Base-by-base conservation (phyloP, 2,888 invertebrate species). In the Pteria penguin region DNA sequence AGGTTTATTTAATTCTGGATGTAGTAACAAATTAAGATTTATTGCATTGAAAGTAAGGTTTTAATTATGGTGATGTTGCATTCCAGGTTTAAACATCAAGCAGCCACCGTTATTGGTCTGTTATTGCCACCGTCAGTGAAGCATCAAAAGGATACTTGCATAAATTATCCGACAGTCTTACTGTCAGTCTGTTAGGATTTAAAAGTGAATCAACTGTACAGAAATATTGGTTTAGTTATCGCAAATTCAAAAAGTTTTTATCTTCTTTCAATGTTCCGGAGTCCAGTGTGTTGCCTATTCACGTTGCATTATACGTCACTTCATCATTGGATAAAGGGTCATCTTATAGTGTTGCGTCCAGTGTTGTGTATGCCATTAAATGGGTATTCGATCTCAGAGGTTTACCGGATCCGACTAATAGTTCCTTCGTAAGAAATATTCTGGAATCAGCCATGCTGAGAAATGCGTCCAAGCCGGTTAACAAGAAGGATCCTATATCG, bases 121-220 rank as follows among this genome's bases (percentile, higher is more conserved):
- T n/a, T n/a, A n/a, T n/a, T n/a, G n/a, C n/a, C n/a, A n/a, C n/a
- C n/a, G n/a, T n/a, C n/a, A n/a, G n/a, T n/a, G n/a, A n/a, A n/a
- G n/a, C 14, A 36, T 36, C 45, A 36, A 36, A 5, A 14, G 14
- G 8, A 36, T 5, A 36, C 45, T 36, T 36, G 5, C 14, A 14
- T n/a, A 36, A 36, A 11, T 14, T 36, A 5, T 36, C 45, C 22
- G 24, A 22, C 5, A 57, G 57, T 57, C 4, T 57, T 4, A 22
- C 57, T 22, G 4, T 8, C n/a, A 14, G 57, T 14, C 57, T 57
- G 5, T 14, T 57, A 22, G 22, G n/a, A 8, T 57, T 22, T 5
- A 57, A 57, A 57, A 57, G 57, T 57, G 57, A 57, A 14, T 57
- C 57, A 4, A 57, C 57, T n/a, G 8, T 22, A 57, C 57, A 57